Conservation (phyloP, 2,797 vertebrate species). For the Nasua narica region DNA sequence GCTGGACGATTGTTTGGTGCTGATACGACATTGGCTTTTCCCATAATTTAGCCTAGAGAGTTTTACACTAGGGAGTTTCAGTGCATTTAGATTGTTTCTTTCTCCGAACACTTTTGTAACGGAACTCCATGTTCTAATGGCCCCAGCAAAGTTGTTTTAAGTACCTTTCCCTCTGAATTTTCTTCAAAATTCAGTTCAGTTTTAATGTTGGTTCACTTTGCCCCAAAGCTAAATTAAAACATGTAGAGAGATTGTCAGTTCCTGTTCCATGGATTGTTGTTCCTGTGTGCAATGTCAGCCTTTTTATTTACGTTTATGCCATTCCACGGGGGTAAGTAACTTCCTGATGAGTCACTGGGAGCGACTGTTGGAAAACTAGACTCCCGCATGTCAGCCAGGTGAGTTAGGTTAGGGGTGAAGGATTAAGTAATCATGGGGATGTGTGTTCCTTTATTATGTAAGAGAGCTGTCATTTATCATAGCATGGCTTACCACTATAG, state of each 20-base stretch:
- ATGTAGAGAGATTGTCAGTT: not conserved
- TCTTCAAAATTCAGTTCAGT: constrained; percentile 10
- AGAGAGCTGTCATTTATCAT: not conserved
- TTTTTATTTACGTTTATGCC: constrained; percentile 83
- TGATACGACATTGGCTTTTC: constrained; percentile 82
- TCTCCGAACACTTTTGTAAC: constrained; percentile 73
- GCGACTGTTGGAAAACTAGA: constrained; percentile 86
- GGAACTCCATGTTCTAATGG: constrained; percentile 56
- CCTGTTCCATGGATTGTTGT: constrained; percentile 24
- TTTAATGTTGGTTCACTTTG: constrained; percentile 24
- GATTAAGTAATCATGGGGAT: not conserved
- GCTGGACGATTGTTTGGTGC: constrained; percentile 82
- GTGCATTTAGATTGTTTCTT: constrained; percentile 77
- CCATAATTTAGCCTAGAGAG: constrained; percentile 82
- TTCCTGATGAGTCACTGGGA: constrained; percentile 89
- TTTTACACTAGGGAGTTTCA: constrained; percentile 82
- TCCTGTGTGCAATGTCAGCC: not conserved
- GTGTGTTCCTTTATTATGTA: not conserved
- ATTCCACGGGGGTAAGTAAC: constrained; percentile 89
- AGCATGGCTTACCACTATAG: not conserved
- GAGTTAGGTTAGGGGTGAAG: not conserved
- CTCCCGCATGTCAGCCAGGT: constrained; percentile 88
- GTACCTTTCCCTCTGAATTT: not conserved
- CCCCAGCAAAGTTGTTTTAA: constrained; percentile 52
- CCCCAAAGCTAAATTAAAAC: not conserved